Percentiles rank a stretch among this genome's conserved stretches.
These are phyloP conservation scores for Eulemur macaco DNA, from an alignment of 2,113 vertebrate genomes.

Conservation along the genomic window DNA sequence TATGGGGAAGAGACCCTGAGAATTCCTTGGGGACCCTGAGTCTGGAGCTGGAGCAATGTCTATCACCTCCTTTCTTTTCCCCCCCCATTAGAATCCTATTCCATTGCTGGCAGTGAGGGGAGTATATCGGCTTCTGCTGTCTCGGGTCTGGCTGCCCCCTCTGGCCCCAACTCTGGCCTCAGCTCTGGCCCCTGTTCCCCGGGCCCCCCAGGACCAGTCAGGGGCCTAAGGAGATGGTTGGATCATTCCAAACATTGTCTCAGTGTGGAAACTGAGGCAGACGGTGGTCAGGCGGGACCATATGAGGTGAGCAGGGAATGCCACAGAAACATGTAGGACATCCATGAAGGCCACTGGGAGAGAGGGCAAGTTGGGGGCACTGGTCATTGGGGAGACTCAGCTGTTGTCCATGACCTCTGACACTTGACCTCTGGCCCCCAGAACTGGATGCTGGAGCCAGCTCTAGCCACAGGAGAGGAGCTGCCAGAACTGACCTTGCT, in stretches of 20 bases:
- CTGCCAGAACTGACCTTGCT: constrained; percentile 72
- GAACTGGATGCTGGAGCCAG: constrained; percentile 75
- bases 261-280: constrained; percentile 65
- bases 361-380: neutral
- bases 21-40: neutral
- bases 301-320: constrained; percentile 69
- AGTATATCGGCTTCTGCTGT: constrained; percentile 93
- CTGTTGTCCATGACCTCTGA: neutral
- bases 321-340: neutral
- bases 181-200: constrained; percentile 86
- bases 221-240: constrained; percentile 75
- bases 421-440: constrained; percentile 45
- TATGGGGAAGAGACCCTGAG: neutral
- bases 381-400: neutral
- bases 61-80: neutral
- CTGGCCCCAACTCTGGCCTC: constrained; percentile 88
- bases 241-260: constrained; percentile 77
- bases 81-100: constrained; percentile 89
- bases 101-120: constrained; percentile 92
- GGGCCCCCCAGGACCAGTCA: constrained; percentile 54
- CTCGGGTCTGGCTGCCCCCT: constrained; percentile 89
- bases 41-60: neutral
- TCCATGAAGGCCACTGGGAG: neutral
- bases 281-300: constrained; percentile 42
- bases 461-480: constrained; percentile 62